Percentiles rank a stretch among this genome's conserved stretches.
Evolutionary conservation across 2,797 vertebrate genomes (phyloP).

Genomic region (Phalloptychus januarius): DNA sequence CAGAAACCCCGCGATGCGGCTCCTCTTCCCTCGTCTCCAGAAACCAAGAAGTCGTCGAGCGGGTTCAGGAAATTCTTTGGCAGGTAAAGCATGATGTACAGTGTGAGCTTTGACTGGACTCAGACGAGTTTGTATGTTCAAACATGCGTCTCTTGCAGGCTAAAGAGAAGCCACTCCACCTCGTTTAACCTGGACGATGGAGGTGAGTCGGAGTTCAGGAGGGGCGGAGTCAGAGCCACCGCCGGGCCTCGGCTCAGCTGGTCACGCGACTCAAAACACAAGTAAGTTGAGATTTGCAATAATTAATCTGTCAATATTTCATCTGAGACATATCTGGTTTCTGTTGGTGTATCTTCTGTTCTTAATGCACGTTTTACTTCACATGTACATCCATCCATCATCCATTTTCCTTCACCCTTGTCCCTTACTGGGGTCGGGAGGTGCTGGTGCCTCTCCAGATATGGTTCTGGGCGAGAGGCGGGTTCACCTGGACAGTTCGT

Average conservation of each 20-base stretch:
- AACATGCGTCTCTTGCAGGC: slow-evolving; percentile 68
- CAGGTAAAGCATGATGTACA: slow-evolving; percentile 74
- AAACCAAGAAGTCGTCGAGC: slow-evolving; percentile 91
- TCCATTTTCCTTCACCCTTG: too few relatives aligned
- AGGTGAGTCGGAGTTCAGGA: slow-evolving; percentile 89
- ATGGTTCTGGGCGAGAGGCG: too few relatives aligned
- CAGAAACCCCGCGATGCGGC: slow-evolving; percentile 67
- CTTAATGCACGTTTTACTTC: too few relatives aligned
- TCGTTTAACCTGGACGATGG: slow-evolving; percentile 89
- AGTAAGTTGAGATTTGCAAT: slow-evolving; percentile 59
- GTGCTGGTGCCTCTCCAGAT: too few relatives aligned
- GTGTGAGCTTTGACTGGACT: not conserved
- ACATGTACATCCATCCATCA: too few relatives aligned
- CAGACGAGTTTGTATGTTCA: not conserved
- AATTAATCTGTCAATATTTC: not conserved
- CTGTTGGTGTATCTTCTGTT: too few relatives aligned
- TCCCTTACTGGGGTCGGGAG: too few relatives aligned
- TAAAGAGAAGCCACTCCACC: slow-evolving; percentile 94
- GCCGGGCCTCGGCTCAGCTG: slow-evolving; percentile 93
- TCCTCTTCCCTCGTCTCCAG: slow-evolving; percentile 83
- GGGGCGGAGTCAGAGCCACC: slow-evolving; percentile 93
- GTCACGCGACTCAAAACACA: slow-evolving; percentile 89
- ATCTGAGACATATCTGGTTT: too few relatives aligned
- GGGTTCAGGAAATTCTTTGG: slow-evolving; percentile 94
- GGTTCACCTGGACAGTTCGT: too few relatives aligned